phyloP scores from a whole-genome alignment of 2,113 vertebrate species.

The Indri indri region DNA sequence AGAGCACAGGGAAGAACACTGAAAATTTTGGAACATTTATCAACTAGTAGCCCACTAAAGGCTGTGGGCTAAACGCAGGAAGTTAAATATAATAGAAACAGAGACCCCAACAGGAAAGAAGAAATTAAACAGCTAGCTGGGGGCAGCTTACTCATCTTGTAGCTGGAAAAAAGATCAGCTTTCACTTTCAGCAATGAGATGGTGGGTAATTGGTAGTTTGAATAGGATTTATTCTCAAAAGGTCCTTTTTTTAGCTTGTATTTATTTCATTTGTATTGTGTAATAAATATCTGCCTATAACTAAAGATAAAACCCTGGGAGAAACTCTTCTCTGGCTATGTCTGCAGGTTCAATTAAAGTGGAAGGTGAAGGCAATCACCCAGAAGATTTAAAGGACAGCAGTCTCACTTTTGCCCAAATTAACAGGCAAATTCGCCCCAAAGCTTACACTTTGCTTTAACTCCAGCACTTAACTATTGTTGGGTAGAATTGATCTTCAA shows the following conservation, averaged over 20 bases:
- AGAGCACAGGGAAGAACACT: not conserved
- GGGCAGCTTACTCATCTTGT: not conserved
- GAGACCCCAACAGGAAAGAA: not conserved
- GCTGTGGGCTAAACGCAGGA: not conserved
- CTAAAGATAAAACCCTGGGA: conserved; percentile 23
- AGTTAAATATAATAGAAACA: not conserved
- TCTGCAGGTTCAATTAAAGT: conserved; percentile 47
- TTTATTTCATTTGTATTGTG: conserved; percentile 54
- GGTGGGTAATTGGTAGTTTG: conserved; percentile 27
- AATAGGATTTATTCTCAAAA: conserved; percentile 49
- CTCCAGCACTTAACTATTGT: not conserved
- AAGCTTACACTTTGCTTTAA: conserved; percentile 22
- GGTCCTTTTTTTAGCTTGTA: conserved; percentile 7
- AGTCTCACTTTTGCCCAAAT: conserved; percentile 41
- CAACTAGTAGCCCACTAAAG: conserved; percentile 7
- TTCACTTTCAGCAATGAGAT: conserved; percentile 46
- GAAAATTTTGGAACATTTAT: conserved; percentile 36
- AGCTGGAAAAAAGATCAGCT: conserved; percentile 21
- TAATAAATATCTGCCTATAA: conserved; percentile 54
- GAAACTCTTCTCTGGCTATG: conserved; percentile 33
- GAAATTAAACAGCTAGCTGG: conserved; percentile 37
- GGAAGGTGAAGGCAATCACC: not conserved
- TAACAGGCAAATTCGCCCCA: not conserved
- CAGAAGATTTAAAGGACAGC: conserved; percentile 59
- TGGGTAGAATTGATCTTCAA: not conserved